Evolutionary conservation across 2,888 invertebrate genomes (phyloP).

Genomic region (Drosophila histrio): DNA sequence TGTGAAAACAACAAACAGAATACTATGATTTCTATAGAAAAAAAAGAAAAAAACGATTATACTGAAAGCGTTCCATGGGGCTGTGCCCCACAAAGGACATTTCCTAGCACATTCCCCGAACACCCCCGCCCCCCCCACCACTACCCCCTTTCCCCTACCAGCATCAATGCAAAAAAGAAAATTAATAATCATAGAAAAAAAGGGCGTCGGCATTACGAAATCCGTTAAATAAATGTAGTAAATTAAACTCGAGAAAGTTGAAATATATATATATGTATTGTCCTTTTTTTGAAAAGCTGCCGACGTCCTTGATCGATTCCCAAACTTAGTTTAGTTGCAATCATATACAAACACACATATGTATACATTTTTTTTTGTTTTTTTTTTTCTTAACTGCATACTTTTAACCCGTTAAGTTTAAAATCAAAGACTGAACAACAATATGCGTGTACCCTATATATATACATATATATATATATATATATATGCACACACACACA

Average conservation of each 20-base stretch:
- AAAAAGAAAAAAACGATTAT: slow-evolving; percentile 32
- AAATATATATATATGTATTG: no score
- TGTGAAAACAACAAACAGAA: slow-evolving; percentile 22
- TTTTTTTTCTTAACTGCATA: slow-evolving; percentile 39
- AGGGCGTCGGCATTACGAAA: no score
- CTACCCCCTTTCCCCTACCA: not conserved
- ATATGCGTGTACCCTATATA: slow-evolving; percentile 49
- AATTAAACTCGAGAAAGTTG: no score
- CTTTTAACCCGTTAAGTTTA: slow-evolving; percentile 70
- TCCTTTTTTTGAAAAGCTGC: not conserved
- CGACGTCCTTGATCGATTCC: no score
- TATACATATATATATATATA: slow-evolving; percentile 25
- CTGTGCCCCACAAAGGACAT: slow-evolving; percentile 50
- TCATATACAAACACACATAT: slow-evolving; percentile 8
- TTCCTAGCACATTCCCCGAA: slow-evolving; percentile 55
- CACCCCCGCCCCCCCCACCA: not conserved
- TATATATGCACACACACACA: slow-evolving; percentile 15
- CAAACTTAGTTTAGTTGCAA: slow-evolving; percentile 38
- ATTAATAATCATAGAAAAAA: slow-evolving; percentile 35
- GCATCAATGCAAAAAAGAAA: slow-evolving; percentile 12
- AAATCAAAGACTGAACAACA: slow-evolving; percentile 72
- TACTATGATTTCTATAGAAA: slow-evolving; percentile 20
- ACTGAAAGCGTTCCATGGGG: slow-evolving; percentile 57
- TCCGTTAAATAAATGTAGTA: no score
- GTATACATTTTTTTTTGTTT: slow-evolving; percentile 19